A percentile compares a stretch with the other conserved stretches of the same genome.
These are phyloP conservation scores for Callospermophilus lateralis DNA, from an alignment of 2,113 vertebrate species.

Conservation along the genomic window DNA sequence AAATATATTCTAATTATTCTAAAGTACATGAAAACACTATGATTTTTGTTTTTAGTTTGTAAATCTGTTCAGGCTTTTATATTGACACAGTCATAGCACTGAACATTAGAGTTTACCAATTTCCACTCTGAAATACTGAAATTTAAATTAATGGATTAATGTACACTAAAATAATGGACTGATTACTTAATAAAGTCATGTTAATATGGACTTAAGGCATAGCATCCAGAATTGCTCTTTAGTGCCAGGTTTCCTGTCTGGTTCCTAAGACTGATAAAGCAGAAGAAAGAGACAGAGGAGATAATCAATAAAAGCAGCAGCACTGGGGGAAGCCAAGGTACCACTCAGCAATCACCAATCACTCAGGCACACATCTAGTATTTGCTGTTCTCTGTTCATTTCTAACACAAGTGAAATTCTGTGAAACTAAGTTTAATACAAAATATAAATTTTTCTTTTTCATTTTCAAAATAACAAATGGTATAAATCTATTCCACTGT, in stretches of 20 bases:
- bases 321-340: neutral
- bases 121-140: neutral
- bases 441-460: neutral
- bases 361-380: neutral
- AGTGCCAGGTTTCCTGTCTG: neutral
- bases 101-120: neutral
- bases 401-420: neutral
- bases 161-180: neutral
- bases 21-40: neutral
- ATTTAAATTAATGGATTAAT: constrained; percentile 28
- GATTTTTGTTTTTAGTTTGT: neutral
- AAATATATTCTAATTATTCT: neutral
- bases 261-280: neutral
- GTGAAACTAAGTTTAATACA: neutral
- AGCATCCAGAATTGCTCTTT: neutral
- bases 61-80: neutral
- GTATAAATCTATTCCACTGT: neutral
- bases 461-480: neutral
- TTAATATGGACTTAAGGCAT: neutral
- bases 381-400: neutral
- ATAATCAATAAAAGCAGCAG: neutral
- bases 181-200: neutral
- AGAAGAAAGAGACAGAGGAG: neutral
- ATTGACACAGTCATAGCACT: neutral
- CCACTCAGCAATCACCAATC: neutral